phyloP scores from a whole-genome alignment of 2,113 vertebrate species.

The Microcebus tavaratra region DNA sequence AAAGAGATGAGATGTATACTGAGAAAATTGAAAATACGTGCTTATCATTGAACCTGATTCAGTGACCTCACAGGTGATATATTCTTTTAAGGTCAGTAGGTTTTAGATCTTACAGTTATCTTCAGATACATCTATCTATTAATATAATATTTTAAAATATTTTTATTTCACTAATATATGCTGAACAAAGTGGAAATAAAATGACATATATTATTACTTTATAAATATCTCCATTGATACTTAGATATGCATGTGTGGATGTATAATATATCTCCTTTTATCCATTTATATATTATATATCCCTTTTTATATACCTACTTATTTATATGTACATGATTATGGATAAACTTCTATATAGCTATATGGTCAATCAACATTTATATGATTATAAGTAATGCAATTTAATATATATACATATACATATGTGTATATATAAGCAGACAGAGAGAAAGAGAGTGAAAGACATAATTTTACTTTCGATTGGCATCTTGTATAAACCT shows the following conservation, averaged over 20 bases:
- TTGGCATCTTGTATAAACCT: neutral
- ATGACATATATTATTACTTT: neutral
- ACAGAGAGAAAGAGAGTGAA: neutral
- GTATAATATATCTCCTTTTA: neutral
- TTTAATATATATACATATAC: neutral
- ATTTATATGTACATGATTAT: neutral
- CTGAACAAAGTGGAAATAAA: neutral
- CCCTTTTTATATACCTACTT: neutral
- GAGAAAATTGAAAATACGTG: neutral
- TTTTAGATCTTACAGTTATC: neutral
- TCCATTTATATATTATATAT: neutral
- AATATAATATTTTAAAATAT: neutral
- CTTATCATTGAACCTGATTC: neutral
- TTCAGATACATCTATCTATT: neutral
- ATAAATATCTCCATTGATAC: neutral
- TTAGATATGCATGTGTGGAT: neutral
- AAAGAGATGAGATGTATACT: neutral
- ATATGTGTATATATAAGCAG: neutral
- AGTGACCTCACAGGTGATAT: neutral
- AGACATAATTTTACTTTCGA: neutral
- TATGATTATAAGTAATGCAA: neutral
- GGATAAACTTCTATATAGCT: neutral
- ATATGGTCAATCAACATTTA: neutral
- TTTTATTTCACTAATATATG: neutral
- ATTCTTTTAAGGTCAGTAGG: neutral